These are phyloP conservation scores for Andrena trimmerana DNA, from an alignment of 2,888 invertebrate genomes.

Conservation along the genomic window DNA sequence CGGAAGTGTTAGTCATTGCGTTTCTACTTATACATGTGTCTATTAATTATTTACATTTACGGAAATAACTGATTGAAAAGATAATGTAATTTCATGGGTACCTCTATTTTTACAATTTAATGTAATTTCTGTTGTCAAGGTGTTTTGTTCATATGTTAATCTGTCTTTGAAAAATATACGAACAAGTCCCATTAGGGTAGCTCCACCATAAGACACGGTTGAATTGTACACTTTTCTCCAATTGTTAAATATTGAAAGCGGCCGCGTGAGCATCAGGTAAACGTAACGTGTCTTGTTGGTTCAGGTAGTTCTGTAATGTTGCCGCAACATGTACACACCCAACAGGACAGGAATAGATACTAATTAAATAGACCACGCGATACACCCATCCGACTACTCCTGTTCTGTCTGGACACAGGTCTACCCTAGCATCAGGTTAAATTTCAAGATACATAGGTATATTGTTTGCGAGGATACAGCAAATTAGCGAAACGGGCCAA, in stretches of 20 bases:
- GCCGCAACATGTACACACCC: slow-evolving; percentile 40
- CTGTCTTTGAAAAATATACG: too few relatives aligned
- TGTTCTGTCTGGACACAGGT: slow-evolving; percentile 22
- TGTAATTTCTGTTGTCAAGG: too few relatives aligned
- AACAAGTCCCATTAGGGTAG: neutral
- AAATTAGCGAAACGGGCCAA: neutral
- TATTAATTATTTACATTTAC: slow-evolving; percentile 5
- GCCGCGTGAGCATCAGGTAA: slow-evolving; percentile 8
- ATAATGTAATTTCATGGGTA: neutral
- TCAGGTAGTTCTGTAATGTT: slow-evolving; percentile 35
- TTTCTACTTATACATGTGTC: neutral
- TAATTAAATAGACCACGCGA: slow-evolving; percentile 59
- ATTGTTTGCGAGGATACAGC: slow-evolving; percentile 15
- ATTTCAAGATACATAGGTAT: slow-evolving; percentile 21
- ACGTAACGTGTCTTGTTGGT: slow-evolving; percentile 21
- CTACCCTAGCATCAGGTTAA: slow-evolving; percentile 14
- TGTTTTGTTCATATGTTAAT: too few relatives aligned
- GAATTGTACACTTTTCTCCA: neutral
- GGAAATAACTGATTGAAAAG: neutral
- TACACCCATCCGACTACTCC: slow-evolving; percentile 38
- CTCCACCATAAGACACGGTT: neutral
- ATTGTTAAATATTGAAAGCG: neutral
- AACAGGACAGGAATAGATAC: slow-evolving; percentile 50
- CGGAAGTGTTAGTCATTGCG: slow-evolving; percentile 8
- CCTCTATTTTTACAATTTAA: neutral